phyloP scores from a whole-genome alignment of 2,113 vertebrate genomes.

The Plotosus lineatus region DNA sequence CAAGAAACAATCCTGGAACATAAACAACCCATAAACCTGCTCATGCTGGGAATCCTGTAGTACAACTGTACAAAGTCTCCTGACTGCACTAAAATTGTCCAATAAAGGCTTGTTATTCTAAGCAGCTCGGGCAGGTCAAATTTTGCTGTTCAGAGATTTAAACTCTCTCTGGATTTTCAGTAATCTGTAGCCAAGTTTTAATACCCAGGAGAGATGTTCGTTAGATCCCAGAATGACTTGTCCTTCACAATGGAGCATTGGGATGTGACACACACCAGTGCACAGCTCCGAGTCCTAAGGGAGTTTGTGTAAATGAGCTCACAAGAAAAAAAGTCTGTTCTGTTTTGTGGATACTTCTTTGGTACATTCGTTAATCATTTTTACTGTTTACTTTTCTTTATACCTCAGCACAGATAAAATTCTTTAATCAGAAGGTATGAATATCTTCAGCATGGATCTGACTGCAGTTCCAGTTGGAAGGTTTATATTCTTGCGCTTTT shows the following conservation, averaged over 20 bases:
- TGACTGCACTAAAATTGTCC: neutral
- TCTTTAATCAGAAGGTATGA: neutral
- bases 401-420: neutral
- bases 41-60: neutral
- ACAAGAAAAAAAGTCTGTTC: neutral
- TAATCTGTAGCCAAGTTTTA: neutral
- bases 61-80: neutral
- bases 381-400: neutral
- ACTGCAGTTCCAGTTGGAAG: neutral
- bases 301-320: constrained; percentile 12
- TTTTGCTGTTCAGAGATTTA: neutral
- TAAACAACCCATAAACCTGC: neutral
- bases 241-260: neutral
- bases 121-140: constrained; percentile 1
- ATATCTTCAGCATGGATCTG: neutral
- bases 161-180: neutral
- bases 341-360: neutral
- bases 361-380: neutral
- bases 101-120: neutral
- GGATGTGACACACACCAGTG: neutral
- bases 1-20: neutral
- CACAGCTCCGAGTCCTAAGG: neutral
- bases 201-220: neutral
- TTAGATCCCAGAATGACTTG: neutral
- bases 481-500: neutral